These are phyloP conservation scores for Apteryx owenii DNA, from an alignment of 2,113 vertebrate species.

Conservation along the genomic window DNA sequence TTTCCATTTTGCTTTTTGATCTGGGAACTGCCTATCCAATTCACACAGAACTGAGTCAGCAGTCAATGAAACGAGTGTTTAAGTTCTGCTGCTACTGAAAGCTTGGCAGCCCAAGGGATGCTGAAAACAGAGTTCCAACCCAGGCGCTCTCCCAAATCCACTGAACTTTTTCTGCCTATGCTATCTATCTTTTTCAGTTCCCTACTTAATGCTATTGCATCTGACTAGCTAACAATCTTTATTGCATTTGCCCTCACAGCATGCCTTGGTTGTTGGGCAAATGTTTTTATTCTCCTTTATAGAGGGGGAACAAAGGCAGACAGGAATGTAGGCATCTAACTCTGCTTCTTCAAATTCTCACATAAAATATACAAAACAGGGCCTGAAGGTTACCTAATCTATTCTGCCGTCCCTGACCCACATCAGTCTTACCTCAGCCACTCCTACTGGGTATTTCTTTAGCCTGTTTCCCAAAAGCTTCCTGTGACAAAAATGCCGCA, in stretches of 20 bases:
- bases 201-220: background rate
- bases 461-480: background rate
- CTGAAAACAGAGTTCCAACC: slow-evolving; percentile 41
- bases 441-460: background rate
- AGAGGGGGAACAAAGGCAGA: background rate
- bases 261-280: background rate
- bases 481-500: background rate
- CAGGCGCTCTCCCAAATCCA: slow-evolving; percentile 27
- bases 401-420: background rate
- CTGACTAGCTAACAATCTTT: background rate
- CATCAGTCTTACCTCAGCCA: background rate
- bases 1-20: background rate
- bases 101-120: slow-evolving; percentile 48
- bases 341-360: background rate
- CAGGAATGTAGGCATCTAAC: background rate
- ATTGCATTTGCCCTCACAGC: background rate
- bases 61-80: slow-evolving; percentile 50
- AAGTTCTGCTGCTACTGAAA: slow-evolving; percentile 57
- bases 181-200: slow-evolving; percentile 14
- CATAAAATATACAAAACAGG: background rate
- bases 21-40: slow-evolving; percentile 9
- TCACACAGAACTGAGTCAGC: slow-evolving; percentile 56
- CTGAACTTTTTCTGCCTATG: slow-evolving; percentile 11
- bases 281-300: background rate
- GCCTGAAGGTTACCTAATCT: background rate